A percentile compares a stretch with the other conserved stretches of the same genome.
Conservation (phyloP, 1,140 invertebrate genomes). For the Pseudomyrmex gracilis region DNA sequence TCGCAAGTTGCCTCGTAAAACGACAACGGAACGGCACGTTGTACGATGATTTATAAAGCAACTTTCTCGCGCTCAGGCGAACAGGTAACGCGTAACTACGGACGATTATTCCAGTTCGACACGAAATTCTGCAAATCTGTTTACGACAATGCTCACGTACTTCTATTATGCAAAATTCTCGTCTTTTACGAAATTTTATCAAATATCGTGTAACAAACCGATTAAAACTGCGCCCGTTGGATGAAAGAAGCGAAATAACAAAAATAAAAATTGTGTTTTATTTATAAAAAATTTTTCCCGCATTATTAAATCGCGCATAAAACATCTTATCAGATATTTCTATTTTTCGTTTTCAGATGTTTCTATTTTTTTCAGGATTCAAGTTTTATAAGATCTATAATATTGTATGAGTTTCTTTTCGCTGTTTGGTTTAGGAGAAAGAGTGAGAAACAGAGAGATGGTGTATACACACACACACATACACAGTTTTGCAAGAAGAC, state of each 20-base stretch:
- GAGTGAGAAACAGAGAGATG: too few relatives aligned
- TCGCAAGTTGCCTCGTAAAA: constrained; percentile 54
- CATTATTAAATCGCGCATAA: background rate
- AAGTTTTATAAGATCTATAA: background rate
- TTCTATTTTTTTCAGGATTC: background rate
- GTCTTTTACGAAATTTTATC: background rate
- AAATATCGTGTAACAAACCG: background rate
- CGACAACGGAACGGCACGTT: constrained; percentile 44
- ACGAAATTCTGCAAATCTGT: background rate
- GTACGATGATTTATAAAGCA: constrained; percentile 47
- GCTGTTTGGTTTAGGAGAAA: too few relatives aligned
- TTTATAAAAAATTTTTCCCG: background rate
- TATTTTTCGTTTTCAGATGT: background rate
- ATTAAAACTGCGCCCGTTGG: background rate
- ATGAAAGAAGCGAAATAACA: background rate
- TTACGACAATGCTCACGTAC: background rate
- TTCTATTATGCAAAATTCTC: background rate
- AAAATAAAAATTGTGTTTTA: background rate
- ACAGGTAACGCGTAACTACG: background rate
- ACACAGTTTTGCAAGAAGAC: constrained; percentile 2
- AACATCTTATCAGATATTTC: background rate
- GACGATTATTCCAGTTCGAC: constrained; percentile 24
- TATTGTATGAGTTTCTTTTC: too few relatives aligned
- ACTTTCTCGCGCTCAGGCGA: constrained; percentile 26
- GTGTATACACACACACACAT: background rate